These are phyloP conservation scores for Cephus spinipes DNA, from an alignment of 2,888 invertebrate species.

Conservation along the genomic window DNA sequence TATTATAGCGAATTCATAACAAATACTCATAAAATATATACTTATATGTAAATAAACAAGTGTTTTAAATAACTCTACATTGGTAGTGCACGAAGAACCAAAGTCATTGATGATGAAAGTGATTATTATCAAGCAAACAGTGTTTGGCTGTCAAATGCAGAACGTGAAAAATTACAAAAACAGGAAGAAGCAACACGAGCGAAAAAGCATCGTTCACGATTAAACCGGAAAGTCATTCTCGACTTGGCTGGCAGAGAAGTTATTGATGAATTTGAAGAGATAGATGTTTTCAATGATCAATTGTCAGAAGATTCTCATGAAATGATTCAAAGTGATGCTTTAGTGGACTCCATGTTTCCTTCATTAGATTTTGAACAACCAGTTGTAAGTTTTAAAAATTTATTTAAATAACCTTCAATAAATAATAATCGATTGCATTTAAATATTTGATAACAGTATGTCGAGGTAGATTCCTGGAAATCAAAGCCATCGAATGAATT, in stretches of 20 bases:
- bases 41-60: conserved; percentile 12
- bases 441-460: conserved; percentile 40
- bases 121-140: conserved; percentile 91
- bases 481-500: conserved; percentile 27
- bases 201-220: conserved; percentile 77
- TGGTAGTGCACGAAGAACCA: conserved; percentile 76
- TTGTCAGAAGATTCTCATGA: background rate
- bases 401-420: background rate
- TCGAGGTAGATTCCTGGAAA: conserved; percentile 30
- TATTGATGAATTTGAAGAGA: conserved; percentile 43
- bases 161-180: conserved; percentile 75
- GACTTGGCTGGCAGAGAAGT: conserved; percentile 77
- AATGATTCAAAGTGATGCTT: background rate
- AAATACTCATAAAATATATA: background rate
- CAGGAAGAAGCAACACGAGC: conserved; percentile 77
- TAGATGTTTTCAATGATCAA: background rate
- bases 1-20: background rate
- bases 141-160: conserved; percentile 82
- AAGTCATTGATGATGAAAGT: conserved; percentile 92
- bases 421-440: background rate
- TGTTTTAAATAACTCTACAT: conserved; percentile 2
- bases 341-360: conserved; percentile 30
- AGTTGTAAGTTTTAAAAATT: conserved; percentile 33
- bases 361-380: conserved; percentile 51
- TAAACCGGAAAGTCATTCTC: conserved; percentile 77